These are phyloP conservation scores for Chamaea fasciata DNA, from an alignment of 2,113 vertebrate genomes.

Conservation along the genomic window DNA sequence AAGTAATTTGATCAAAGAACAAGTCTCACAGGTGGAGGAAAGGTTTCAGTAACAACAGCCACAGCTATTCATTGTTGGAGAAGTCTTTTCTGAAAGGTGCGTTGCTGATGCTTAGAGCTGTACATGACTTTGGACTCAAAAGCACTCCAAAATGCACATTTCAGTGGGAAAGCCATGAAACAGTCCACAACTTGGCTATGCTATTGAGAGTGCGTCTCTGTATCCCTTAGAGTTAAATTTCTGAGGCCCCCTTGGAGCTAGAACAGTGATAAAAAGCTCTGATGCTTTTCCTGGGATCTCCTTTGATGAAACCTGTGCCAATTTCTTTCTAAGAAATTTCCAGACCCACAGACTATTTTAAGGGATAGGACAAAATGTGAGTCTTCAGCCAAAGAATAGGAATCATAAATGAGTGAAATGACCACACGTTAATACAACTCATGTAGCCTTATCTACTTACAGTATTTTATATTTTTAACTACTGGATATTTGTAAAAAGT, in stretches of 20 bases:
- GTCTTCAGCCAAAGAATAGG: neutral
- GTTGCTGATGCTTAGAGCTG: neutral
- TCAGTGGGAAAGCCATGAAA: neutral
- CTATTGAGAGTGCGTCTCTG: neutral
- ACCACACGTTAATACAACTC: neutral
- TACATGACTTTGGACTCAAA: neutral
- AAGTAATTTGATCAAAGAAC: slow-evolving; percentile 62
- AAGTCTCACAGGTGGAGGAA: slow-evolving; percentile 9
- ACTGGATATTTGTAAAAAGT: slow-evolving; percentile 56
- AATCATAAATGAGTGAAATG: slow-evolving; percentile 10
- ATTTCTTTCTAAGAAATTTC: neutral
- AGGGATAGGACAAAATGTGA: neutral
- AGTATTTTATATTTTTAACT: slow-evolving; percentile 45
- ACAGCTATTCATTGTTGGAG: neutral
- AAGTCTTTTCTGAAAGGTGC: neutral
- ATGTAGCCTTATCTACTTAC: neutral
- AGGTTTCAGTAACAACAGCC: slow-evolving; percentile 12
- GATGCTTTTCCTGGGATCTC: neutral
- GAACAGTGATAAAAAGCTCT: neutral
- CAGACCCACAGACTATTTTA: neutral
- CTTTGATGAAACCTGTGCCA: neutral
- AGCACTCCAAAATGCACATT: neutral
- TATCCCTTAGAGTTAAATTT: neutral
- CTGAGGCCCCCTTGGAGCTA: neutral
- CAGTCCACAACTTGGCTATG: neutral